These are phyloP conservation scores for Elysia crispata DNA, from an alignment of 2,888 invertebrate genomes.

Conservation along the genomic window DNA sequence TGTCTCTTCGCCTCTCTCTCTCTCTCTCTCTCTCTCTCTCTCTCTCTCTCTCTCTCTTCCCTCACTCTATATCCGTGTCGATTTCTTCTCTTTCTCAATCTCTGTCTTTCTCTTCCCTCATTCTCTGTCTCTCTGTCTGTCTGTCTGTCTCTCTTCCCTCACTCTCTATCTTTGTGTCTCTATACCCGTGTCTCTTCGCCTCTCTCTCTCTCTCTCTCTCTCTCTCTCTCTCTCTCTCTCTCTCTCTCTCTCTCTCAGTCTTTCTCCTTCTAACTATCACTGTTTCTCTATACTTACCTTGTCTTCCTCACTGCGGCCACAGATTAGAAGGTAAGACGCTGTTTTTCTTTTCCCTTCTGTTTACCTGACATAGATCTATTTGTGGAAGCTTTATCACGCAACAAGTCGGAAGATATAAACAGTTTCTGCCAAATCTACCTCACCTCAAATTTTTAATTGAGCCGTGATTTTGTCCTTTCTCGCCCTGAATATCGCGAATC, in stretches of 20 bases:
- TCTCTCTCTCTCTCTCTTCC: slow-evolving; percentile 36
- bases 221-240: slow-evolving; percentile 30
- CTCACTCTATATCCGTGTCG: not conserved
- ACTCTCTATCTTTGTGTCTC: too few species aligned
- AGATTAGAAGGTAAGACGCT: too few species aligned
- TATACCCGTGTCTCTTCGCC: too few species aligned
- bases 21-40: slow-evolving; percentile 19
- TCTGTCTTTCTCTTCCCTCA: not conserved
- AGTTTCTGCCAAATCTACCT: too few species aligned
- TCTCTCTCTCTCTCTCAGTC: slow-evolving; percentile 33
- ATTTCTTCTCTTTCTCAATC: slow-evolving; percentile 7
- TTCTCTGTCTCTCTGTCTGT: not conserved
- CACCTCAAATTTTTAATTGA: too few species aligned
- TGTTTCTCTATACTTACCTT: too few species aligned
- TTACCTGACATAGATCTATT: not conserved
- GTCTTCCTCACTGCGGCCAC: too few species aligned
- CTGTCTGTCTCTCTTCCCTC: too few species aligned
- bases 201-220: slow-evolving; percentile 3
- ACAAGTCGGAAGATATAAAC: too few species aligned
- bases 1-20: not conserved
- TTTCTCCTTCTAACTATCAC: not conserved
- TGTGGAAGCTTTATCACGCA: too few species aligned
- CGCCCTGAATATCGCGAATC: too few species aligned
- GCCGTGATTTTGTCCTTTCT: too few species aligned
- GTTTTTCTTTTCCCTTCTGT: slow-evolving; percentile 27